Evolutionary conservation across 1,140 invertebrate species (phyloP).

Genomic region (Agrypnia vestita): DNA sequence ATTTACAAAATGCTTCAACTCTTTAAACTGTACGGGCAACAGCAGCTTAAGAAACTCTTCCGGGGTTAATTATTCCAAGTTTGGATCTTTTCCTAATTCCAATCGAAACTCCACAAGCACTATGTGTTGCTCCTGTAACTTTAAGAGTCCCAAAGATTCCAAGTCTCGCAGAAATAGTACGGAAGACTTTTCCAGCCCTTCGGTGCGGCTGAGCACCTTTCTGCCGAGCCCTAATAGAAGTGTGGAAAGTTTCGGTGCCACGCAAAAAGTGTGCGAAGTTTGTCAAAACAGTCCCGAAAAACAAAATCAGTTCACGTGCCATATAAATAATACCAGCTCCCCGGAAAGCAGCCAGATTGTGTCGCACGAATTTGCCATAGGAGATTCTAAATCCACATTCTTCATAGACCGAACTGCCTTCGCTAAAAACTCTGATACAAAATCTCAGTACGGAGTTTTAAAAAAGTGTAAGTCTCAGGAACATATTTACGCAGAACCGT

Average conservation of each 20-base stretch:
- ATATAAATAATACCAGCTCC: conserved; percentile 67
- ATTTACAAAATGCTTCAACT: conserved; percentile 73
- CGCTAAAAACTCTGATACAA: not conserved
- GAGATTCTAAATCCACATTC: conserved; percentile 64
- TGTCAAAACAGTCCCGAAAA: conserved; percentile 64
- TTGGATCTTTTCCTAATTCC: conserved; percentile 63
- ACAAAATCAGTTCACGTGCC: conserved; percentile 66
- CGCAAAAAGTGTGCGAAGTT: conserved; percentile 63
- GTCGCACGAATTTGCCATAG: not conserved
- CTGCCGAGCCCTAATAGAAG: conserved; percentile 58
- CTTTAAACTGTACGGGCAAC: conserved; percentile 70
- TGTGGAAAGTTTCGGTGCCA: conserved; percentile 51
- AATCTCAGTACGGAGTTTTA: conserved; percentile 45
- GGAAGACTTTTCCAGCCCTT: conserved; percentile 39
- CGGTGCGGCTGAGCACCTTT: conserved; percentile 50
- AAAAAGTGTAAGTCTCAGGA: conserved; percentile 61
- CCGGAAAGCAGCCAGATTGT: conserved; percentile 32
- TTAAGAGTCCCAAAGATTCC: not conserved
- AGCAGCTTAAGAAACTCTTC: conserved; percentile 46
- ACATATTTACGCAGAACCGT: conserved; percentile 71
- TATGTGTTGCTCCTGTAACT: conserved; percentile 63
- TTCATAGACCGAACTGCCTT: conserved; percentile 58
- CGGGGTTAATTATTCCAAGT: conserved; percentile 63
- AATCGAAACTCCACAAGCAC: conserved; percentile 53
- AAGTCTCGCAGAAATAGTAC: conserved; percentile 23